phyloP scores from a whole-genome alignment of 2,113 vertebrate genomes.

The Planiliza haematocheilus region DNA sequence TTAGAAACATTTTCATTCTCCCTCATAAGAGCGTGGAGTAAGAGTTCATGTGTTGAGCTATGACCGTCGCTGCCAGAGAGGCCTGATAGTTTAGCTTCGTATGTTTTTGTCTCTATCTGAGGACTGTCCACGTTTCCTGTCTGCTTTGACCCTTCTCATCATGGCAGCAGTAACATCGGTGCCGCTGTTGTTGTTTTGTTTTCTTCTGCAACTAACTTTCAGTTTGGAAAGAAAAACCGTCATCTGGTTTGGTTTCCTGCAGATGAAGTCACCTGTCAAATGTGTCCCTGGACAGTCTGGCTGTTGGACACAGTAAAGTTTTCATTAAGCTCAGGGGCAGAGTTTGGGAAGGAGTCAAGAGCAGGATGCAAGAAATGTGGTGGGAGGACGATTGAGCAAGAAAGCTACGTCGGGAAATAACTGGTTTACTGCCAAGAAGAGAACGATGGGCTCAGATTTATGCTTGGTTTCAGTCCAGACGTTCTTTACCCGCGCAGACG shows the following conservation, averaged over 20 bases:
- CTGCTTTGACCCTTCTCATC: conserved; percentile 21
- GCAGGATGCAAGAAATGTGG: neutral
- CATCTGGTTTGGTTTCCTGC: conserved; percentile 14
- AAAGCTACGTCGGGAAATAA: neutral
- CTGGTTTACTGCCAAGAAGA: no score
- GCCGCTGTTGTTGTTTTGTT: neutral
- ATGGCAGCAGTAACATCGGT: no score
- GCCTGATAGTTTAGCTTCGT: neutral
- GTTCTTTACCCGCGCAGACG: no score
- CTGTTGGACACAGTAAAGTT: neutral
- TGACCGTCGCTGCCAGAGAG: neutral
- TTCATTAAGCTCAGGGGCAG: neutral
- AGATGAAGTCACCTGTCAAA: conserved; percentile 6
- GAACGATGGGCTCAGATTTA: no score
- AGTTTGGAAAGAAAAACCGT: no score
- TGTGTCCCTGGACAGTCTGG: conserved; percentile 1
- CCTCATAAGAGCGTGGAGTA: no score
- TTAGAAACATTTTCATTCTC: no score
- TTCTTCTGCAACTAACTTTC: neutral
- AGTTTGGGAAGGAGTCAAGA: neutral
- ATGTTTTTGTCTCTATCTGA: neutral
- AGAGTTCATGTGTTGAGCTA: neutral
- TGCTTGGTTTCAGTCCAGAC: no score
- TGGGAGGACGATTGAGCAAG: neutral
- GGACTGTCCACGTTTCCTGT: conserved; percentile 35